A percentile compares a stretch with the other conserved stretches of the same genome.
These are phyloP conservation scores for Leptestheria dahalacensis DNA, from an alignment of 1,140 invertebrate species.

Conservation along the genomic window DNA sequence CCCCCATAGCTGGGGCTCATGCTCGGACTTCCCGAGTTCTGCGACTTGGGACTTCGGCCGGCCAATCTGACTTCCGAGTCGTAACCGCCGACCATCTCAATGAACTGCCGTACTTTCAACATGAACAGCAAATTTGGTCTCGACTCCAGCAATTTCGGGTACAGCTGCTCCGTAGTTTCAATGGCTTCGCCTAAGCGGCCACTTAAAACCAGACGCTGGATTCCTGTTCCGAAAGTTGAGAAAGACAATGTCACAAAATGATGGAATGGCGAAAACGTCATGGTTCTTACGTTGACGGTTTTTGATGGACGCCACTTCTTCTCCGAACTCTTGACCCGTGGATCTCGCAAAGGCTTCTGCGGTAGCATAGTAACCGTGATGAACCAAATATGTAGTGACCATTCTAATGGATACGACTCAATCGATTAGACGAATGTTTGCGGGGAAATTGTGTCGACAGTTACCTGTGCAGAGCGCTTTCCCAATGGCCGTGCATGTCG, in stretches of 20 bases:
- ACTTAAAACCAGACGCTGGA: constrained; percentile 77
- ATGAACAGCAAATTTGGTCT: constrained; percentile 84
- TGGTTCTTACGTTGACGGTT: constrained; percentile 88
- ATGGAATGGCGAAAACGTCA: constrained; percentile 6
- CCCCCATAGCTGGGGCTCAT: constrained; percentile 22
- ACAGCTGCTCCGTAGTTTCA: constrained; percentile 68
- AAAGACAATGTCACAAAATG: constrained; percentile 26
- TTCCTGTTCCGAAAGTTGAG: constrained; percentile 62
- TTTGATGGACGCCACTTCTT: constrained; percentile 87
- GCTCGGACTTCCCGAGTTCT: constrained; percentile 17
- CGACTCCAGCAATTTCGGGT: constrained; percentile 75
- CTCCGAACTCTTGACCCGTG: constrained; percentile 77
- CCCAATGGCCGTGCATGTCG: constrained; percentile 77
- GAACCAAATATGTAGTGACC: constrained; percentile 92
- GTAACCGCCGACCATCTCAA: constrained; percentile 69
- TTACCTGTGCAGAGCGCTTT: constrained; percentile 75
- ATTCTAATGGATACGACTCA: constrained; percentile 42
- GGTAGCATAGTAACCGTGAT: constrained; percentile 91
- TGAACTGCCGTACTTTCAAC: constrained; percentile 92
- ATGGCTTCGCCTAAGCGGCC: constrained; percentile 92
- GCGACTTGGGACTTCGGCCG: constrained; percentile 19
- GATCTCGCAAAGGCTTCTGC: constrained; percentile 88
- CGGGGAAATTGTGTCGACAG: too few species aligned
- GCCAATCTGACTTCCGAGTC: constrained; percentile 32
- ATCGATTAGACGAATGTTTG: not conserved